These are phyloP conservation scores for Alligator sinensis DNA, from an alignment of 2,113 vertebrate species.

Conservation along the genomic window DNA sequence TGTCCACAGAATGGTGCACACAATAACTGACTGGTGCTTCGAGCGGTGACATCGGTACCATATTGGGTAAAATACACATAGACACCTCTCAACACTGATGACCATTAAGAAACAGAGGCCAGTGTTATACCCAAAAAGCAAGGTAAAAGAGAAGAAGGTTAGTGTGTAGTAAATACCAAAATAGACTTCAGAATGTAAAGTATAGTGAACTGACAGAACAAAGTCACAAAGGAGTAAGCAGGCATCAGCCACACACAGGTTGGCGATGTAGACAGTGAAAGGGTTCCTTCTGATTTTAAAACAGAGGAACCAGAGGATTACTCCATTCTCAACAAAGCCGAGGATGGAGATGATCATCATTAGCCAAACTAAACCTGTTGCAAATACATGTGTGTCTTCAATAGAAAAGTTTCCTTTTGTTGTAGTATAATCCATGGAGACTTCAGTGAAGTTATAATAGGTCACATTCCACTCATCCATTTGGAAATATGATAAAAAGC, in stretches of 20 bases:
- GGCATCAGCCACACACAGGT: slow-evolving; percentile 46
- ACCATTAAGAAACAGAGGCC: slow-evolving; percentile 68
- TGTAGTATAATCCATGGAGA: not conserved
- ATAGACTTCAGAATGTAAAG: slow-evolving; percentile 27
- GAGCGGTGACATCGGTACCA: slow-evolving; percentile 60
- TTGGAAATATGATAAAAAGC: slow-evolving; percentile 28
- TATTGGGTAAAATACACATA: slow-evolving; percentile 52
- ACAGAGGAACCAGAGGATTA: slow-evolving; percentile 71
- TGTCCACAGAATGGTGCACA: slow-evolving; percentile 32
- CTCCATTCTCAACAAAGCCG: slow-evolving; percentile 45
- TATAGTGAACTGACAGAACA: not conserved
- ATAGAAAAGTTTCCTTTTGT: not conserved
- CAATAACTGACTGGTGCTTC: slow-evolving; percentile 44
- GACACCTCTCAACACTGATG: slow-evolving; percentile 59
- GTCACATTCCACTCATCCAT: not conserved
- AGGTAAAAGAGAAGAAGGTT: not conserved
- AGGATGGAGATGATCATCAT: slow-evolving; percentile 32
- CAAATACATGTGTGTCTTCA: slow-evolving; percentile 25
- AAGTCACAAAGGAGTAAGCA: slow-evolving; percentile 51
- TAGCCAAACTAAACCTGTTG: slow-evolving; percentile 14
- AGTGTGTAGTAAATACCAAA: not conserved
- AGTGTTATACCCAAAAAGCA: slow-evolving; percentile 58
- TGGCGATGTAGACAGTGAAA: slow-evolving; percentile 52
- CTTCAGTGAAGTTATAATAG: not conserved
- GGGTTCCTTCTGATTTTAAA: slow-evolving; percentile 55